These are phyloP conservation scores for Ctenomys sociabilis DNA, from an alignment of 2,113 vertebrate species.

Conservation along the genomic window DNA sequence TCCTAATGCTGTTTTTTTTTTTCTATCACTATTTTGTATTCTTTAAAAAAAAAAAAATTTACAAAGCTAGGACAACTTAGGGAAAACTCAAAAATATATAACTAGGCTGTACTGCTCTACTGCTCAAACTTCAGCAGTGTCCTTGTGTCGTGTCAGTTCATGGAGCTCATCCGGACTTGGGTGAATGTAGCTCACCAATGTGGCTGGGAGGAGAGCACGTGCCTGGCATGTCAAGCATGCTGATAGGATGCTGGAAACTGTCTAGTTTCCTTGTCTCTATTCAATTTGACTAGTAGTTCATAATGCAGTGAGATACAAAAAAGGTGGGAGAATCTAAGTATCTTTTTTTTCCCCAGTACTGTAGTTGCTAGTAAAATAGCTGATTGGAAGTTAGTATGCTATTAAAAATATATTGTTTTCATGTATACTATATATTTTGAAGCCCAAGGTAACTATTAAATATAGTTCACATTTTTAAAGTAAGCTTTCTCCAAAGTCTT, in stretches of 20 bases:
- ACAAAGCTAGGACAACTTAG: neutral
- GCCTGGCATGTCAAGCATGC: neutral
- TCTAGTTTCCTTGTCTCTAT: conserved; percentile 21
- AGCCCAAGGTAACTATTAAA: neutral
- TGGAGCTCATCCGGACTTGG: neutral
- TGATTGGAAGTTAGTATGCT: conserved; percentile 11
- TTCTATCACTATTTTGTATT: neutral
- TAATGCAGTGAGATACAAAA: neutral
- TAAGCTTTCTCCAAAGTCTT: conserved; percentile 30
- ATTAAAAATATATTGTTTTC: neutral
- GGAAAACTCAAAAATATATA: neutral
- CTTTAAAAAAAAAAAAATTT: neutral
- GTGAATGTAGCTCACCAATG: neutral
- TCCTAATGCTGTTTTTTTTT: too few relatives aligned
- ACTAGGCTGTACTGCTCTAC: neutral
- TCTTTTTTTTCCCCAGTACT: neutral
- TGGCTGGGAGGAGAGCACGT: neutral
- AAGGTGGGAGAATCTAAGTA: neutral
- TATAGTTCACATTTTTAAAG: conserved; percentile 47
- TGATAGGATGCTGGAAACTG: neutral
- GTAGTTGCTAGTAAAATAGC: neutral
- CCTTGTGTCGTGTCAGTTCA: neutral
- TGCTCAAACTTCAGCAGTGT: neutral
- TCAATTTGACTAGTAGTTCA: conserved; percentile 2
- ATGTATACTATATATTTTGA: conserved; percentile 5